phyloP scores from a whole-genome alignment of 2,888 invertebrate species.

The Matsumyia berberina region DNA sequence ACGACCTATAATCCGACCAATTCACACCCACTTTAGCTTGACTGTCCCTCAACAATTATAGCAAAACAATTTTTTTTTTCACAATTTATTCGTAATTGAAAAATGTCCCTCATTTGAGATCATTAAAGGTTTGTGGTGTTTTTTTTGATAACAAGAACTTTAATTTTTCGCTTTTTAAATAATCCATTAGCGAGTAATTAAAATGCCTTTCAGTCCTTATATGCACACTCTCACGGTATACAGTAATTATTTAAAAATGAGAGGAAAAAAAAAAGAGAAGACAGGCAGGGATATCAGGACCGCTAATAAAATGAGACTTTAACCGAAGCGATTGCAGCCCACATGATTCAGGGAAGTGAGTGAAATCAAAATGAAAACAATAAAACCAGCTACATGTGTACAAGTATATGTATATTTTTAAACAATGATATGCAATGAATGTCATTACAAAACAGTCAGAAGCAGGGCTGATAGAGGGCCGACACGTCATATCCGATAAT shows the following conservation, averaged over 20 bases:
- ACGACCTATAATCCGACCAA: conserved; percentile 17
- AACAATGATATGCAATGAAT: neutral
- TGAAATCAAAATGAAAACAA: conserved; percentile 16
- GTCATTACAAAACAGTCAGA: neutral
- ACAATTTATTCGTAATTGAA: conserved; percentile 48
- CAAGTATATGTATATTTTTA: neutral
- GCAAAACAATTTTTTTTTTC: conserved; percentile 12
- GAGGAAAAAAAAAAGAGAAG: conserved; percentile 19
- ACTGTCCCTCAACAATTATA: conserved; percentile 11
- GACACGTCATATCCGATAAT: neutral
- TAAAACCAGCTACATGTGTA: neutral
- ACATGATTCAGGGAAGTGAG: conserved; percentile 23
- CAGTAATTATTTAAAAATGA: conserved; percentile 57
- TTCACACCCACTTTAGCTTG: conserved; percentile 18
- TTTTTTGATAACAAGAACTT: conserved; percentile 31
- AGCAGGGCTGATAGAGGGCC: neutral
- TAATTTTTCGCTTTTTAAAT: conserved; percentile 45
- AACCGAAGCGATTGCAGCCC: conserved; percentile 43
- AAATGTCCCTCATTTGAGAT: conserved; percentile 43
- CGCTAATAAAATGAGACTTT: conserved; percentile 54
- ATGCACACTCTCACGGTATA: neutral
- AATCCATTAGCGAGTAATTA: conserved; percentile 70
- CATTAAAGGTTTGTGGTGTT: conserved; percentile 26
- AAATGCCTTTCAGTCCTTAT: conserved; percentile 47
- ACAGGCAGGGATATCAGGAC: conserved; percentile 40